These are phyloP conservation scores for Polypterus bichir DNA, from an alignment of 2,113 vertebrate genomes.

Conservation along the genomic window DNA sequence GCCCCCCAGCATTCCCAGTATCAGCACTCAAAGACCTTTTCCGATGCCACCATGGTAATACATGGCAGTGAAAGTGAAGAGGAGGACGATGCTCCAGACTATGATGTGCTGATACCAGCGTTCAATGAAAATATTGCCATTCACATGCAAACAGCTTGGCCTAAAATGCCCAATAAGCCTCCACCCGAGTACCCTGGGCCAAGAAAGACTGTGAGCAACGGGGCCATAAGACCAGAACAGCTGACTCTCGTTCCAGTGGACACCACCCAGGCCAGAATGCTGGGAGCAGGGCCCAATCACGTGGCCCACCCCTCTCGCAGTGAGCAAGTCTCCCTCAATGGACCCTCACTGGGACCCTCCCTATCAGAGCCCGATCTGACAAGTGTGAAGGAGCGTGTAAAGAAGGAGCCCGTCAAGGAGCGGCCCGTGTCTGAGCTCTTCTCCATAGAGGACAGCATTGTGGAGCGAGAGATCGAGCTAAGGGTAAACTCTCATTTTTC, in stretches of 20 bases:
- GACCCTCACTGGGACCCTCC: constrained; percentile 75
- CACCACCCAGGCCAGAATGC: constrained; percentile 29
- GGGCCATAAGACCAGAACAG: constrained; percentile 51
- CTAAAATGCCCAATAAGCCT: constrained; percentile 88
- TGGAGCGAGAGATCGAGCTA: constrained; percentile 87
- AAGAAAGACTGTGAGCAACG: constrained; percentile 59
- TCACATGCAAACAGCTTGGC: constrained; percentile 83
- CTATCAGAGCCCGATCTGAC: constrained; percentile 91
- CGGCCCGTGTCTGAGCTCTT: constrained; percentile 94
- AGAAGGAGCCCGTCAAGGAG: constrained; percentile 87
- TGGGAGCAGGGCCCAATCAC: constrained; percentile 46
- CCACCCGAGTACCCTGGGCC: constrained; percentile 86
- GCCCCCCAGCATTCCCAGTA: constrained; percentile 45
- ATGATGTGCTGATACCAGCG: constrained; percentile 56
- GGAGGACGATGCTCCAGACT: constrained; percentile 49
- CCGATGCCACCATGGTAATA: constrained; percentile 88
- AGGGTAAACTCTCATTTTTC: constrained; percentile 55
- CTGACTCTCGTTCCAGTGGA: constrained; percentile 5
- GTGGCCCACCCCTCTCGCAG: constrained; percentile 59
- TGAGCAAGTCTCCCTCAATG: constrained; percentile 63
- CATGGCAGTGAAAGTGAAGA: constrained; percentile 88
- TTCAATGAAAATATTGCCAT: constrained; percentile 74
- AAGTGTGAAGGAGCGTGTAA: constrained; percentile 85
- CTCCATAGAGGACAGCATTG: constrained; percentile 88
- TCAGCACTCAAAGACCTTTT: constrained; percentile 84